Evolutionary conservation across 2,888 invertebrate species (phyloP).

Genomic region (Ochropleura plecta): DNA sequence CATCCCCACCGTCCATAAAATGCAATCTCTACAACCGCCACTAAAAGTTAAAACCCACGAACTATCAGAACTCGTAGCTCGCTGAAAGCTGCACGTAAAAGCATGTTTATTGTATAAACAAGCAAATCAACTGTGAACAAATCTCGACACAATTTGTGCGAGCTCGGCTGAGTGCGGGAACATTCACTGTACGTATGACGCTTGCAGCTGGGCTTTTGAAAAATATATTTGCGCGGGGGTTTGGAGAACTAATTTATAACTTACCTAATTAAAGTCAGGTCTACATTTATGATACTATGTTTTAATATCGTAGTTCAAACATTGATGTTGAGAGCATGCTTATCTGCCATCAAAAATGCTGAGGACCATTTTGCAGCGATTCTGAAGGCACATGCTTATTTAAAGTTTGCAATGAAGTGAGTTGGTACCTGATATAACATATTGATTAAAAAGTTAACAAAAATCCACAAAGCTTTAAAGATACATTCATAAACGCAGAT

Average conservation of each 20-base stretch:
- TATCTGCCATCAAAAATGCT: background rate
- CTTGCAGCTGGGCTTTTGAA: slow-evolving; percentile 1
- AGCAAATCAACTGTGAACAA: slow-evolving; percentile 46
- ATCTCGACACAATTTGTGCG: slow-evolving; percentile 51
- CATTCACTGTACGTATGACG: slow-evolving; percentile 1
- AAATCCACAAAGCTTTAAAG: background rate
- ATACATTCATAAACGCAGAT: background rate
- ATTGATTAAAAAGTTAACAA: background rate
- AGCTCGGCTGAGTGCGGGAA: slow-evolving; percentile 11
- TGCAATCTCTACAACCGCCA: background rate
- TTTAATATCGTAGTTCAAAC: background rate
- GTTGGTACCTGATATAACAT: too few relatives aligned
- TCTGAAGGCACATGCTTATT: background rate
- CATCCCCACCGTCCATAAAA: background rate
- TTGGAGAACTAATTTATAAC: background rate
- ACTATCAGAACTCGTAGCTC: slow-evolving; percentile 26
- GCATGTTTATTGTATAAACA: slow-evolving; percentile 50
- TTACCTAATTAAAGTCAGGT: background rate
- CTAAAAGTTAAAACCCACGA: slow-evolving; percentile 15
- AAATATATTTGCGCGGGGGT: background rate
- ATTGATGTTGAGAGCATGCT: background rate
- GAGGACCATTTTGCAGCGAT: background rate
- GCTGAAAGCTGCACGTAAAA: slow-evolving; percentile 30
- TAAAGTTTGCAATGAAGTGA: background rate
- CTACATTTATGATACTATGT: background rate